phyloP scores from a whole-genome alignment of 2,888 invertebrate species.

The Ischnura elegans region DNA sequence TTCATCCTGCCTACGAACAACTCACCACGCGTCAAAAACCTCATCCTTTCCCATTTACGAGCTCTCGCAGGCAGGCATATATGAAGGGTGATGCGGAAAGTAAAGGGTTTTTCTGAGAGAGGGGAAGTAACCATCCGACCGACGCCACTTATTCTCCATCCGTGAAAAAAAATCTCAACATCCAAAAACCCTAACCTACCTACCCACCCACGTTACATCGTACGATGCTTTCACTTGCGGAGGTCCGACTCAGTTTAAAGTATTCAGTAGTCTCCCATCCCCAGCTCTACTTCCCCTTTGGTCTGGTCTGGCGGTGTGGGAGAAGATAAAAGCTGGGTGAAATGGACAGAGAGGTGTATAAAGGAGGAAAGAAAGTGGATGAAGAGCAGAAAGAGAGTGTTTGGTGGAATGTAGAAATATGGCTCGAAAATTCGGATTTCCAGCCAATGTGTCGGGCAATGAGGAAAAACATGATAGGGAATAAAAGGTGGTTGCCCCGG shows the following conservation, averaged over 20 bases:
- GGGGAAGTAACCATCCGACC: no score
- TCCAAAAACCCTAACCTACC: neutral
- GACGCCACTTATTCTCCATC: neutral
- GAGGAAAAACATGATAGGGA: no score
- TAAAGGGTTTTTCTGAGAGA: neutral
- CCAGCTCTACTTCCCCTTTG: no score
- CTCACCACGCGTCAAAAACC: constrained; percentile 15
- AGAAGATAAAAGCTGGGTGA: neutral
- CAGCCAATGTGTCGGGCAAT: neutral
- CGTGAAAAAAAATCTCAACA: neutral
- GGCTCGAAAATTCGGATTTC: neutral
- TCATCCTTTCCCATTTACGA: constrained; percentile 55
- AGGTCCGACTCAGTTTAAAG: constrained; percentile 7
- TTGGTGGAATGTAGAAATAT: constrained; percentile 8
- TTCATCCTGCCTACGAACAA: neutral
- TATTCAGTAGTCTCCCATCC: constrained; percentile 61
- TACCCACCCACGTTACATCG: constrained; percentile 11
- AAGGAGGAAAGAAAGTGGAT: neutral
- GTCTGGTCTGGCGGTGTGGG: neutral
- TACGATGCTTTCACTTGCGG: constrained; percentile 49
- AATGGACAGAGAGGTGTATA: neutral
- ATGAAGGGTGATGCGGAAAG: neutral
- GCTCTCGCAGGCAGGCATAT: neutral
- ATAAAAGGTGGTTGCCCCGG: no score
- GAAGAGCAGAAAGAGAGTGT: neutral